A percentile compares a stretch with the other conserved stretches of the same genome.
Evolutionary conservation across 1,140 invertebrate species (phyloP).

Genomic region (Lamellibrachia luymesi): DNA sequence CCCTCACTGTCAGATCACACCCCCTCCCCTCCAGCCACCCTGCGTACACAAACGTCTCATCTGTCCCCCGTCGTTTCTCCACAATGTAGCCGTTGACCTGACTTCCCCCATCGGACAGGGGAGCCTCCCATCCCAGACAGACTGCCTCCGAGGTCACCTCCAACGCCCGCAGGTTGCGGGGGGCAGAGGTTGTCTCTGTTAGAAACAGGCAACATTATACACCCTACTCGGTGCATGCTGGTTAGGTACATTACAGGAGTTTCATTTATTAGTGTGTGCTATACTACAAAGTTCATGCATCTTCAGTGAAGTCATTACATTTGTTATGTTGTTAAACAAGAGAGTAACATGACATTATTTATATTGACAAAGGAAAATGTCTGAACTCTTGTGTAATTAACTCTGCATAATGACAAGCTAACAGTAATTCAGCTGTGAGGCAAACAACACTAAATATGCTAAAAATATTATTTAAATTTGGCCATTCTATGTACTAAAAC

Average conservation of each 20-base stretch:
- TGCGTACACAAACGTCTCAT: constrained; percentile 13
- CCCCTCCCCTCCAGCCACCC: constrained; percentile 16
- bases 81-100: constrained; percentile 78
- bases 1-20: constrained; percentile 63
- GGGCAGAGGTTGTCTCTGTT: constrained; percentile 27
- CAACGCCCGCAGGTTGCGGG: constrained; percentile 60
- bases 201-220: constrained; percentile 9
- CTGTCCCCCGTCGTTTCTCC: constrained; percentile 83
- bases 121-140: constrained; percentile 65
- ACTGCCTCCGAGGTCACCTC: constrained; percentile 71
- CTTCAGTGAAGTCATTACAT: not conserved
- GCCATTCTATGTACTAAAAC: not conserved
- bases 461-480: not conserved
- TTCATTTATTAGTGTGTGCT: not conserved
- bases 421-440: not conserved
- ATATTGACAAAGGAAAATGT: not conserved
- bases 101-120: constrained; percentile 38
- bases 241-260: not conserved
- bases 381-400: not conserved
- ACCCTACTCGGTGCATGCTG: not conserved
- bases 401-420: not conserved
- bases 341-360: not conserved
- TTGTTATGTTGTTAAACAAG: not conserved
- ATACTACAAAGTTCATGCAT: not conserved
- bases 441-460: not conserved